These are phyloP conservation scores for Coelinius sp. DNA, from an alignment of 2,888 invertebrate species.

Conservation along the genomic window DNA sequence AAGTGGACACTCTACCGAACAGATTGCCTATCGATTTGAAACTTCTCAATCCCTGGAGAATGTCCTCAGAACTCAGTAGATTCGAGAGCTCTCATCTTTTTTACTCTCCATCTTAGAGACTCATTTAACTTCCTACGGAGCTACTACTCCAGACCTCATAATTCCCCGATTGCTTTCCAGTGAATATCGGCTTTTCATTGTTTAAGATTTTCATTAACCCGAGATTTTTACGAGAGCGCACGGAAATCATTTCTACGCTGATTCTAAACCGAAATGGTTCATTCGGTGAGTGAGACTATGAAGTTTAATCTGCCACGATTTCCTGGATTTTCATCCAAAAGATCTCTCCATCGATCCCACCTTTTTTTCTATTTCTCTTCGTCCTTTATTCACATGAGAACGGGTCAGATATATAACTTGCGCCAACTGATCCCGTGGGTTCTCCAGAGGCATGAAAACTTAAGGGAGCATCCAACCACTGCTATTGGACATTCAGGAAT, in stretches of 20 bases:
- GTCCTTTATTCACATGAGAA: slow-evolving; percentile 3
- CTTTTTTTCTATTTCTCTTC: neutral
- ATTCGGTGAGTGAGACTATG: too few relatives aligned
- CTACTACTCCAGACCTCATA: neutral
- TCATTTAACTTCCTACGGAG: neutral
- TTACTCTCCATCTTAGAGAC: neutral
- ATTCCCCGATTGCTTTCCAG: slow-evolving; percentile 5
- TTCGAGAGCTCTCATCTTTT: neutral
- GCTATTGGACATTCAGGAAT: slow-evolving; percentile 33
- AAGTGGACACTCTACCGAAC: slow-evolving; percentile 20
- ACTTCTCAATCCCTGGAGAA: neutral
- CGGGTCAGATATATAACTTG: neutral
- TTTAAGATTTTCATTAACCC: slow-evolving; percentile 7
- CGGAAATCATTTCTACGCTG: neutral
- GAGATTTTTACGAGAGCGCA: neutral
- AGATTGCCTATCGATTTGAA: slow-evolving; percentile 23
- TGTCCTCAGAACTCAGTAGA: neutral
- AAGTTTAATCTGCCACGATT: too few relatives aligned
- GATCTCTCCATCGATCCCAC: neutral
- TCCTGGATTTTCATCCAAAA: too few relatives aligned
- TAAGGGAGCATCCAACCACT: neutral
- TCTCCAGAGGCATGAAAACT: neutral
- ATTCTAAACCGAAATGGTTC: neutral
- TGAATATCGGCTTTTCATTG: slow-evolving; percentile 15
- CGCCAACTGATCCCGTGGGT: neutral